phyloP scores from a whole-genome alignment of 2,113 vertebrate species.

The Ceyx margarethae region DNA sequence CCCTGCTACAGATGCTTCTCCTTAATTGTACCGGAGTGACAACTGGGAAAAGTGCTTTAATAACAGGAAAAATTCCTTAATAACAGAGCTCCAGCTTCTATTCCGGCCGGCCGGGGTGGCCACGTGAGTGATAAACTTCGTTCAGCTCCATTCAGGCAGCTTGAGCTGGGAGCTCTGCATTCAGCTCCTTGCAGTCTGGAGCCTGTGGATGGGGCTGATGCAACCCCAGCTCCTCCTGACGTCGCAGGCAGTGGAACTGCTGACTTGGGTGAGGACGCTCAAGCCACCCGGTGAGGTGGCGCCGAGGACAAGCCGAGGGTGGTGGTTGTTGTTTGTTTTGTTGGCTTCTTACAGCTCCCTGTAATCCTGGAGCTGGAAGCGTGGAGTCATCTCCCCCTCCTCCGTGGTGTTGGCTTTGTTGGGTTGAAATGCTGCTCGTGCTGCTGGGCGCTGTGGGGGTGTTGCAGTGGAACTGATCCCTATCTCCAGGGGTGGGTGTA shows the following conservation, averaged over 20 bases:
- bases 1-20: not conserved
- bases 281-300: not conserved
- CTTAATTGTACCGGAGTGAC: not conserved
- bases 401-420: accelerated
- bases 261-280: not conserved
- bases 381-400: accelerated
- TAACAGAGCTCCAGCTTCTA: not conserved
- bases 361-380: not conserved
- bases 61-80: not conserved
- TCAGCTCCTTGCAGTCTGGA: not conserved
- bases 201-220: not conserved
- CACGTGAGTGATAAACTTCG: accelerated
- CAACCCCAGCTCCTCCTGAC: not conserved
- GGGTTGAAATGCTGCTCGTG: not conserved
- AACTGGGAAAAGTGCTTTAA: not conserved
- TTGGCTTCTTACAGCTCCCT: not conserved
- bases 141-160: not conserved
- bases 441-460: not conserved
- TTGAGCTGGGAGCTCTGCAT: not conserved
- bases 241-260: not conserved
- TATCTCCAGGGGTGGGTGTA: not conserved
- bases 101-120: not conserved
- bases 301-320: not conserved
- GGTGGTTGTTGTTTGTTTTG: not conserved
- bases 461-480: not conserved